A percentile compares a stretch with the other conserved stretches of the same genome.
Evolutionary conservation across 2,888 invertebrate species (phyloP).

Genomic region (Sceliomorpha sp.): DNA sequence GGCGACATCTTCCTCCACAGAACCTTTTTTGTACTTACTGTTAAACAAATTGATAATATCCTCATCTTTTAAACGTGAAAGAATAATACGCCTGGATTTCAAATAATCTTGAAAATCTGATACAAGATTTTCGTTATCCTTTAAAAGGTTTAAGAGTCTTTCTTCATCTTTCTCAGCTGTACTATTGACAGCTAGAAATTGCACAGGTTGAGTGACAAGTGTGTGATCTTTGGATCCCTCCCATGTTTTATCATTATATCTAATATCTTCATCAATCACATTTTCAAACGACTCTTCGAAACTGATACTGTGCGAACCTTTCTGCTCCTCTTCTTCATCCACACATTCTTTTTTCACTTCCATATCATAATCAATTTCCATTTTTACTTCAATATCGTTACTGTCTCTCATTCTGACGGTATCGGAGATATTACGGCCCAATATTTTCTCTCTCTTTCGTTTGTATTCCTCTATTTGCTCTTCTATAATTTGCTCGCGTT

Average conservation of each 20-base stretch:
- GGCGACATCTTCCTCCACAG: conserved; percentile 33
- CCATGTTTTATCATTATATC: conserved; percentile 50
- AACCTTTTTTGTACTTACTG: conserved; percentile 62
- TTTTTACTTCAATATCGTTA: conserved; percentile 26
- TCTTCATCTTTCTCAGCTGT: conserved; percentile 69
- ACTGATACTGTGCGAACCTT: too few relatives aligned
- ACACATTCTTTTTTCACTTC: conserved; percentile 4
- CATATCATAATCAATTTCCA: conserved; percentile 30
- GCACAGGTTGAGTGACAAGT: too few relatives aligned
- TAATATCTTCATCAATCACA: conserved; percentile 30
- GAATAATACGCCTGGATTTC: conserved; percentile 73
- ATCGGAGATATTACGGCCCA: conserved; percentile 61
- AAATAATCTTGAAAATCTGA: conserved; percentile 75
- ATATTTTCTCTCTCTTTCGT: conserved; percentile 72
- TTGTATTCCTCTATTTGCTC: conserved; percentile 78
- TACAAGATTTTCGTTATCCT: conserved; percentile 64
- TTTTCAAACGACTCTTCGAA: conserved; percentile 29
- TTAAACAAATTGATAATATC: conserved; percentile 74
- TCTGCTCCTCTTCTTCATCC: conserved; percentile 33
- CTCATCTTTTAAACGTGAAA: conserved; percentile 72
- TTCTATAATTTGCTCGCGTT: conserved; percentile 73
- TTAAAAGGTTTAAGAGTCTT: conserved; percentile 68
- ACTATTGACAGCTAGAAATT: too few relatives aligned
- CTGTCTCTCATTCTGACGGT: conserved; percentile 30
- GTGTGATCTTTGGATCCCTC: conserved; percentile 23